Base-by-base conservation (phyloP, 2,797 vertebrate species). In the Microctenopoma lineatum region DNA sequence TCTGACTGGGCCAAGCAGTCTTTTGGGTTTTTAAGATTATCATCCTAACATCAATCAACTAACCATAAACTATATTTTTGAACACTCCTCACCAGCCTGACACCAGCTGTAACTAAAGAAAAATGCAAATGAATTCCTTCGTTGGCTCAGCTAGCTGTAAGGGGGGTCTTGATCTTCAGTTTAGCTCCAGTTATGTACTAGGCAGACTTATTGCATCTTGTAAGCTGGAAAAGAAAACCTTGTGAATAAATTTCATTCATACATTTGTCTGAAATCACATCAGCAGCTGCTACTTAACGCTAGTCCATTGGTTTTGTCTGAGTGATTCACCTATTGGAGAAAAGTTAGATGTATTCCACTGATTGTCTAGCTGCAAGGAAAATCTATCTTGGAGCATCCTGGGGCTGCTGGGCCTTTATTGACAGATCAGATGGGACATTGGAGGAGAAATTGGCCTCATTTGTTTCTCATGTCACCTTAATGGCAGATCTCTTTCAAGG, bases 381-480 rank as follows among this genome's bases (percentile, higher is more conserved):
- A 94, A 94, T 94, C 92, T 85, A 94, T 95, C 83, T 84, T 42
- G 25, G 76, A 86, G 86, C 90, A 90, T 93, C 91, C 90, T 90
- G 89, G 79, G 79, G 90, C 88, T 85, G 90, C 90, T 75, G 88
- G 91, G 89, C 75, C 82, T 83, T 93, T 95, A 94, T 93, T 94
- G 93, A 94, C 92, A 90, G 92, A 94, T 93, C 92, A 92, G 93
- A 91, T 87, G 88, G 91, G 93, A 94, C 87, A 93, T 91, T 91
- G 89, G 90, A 83, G 91, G 90, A 91, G 91, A 95, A 95, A 96
- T 92, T 93, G 94, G 91, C 91, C 93, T 94, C 92, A 90, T 94
- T 95, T 93, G 92, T 96, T 95, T 94, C 89, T 93, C 91, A 77
- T 90, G 90, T 91, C 92, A 89, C 92, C 89, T 88, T 94, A 93